Conservation (phyloP, 2,888 invertebrate genomes). For the Stramonita haemastoma region DNA sequence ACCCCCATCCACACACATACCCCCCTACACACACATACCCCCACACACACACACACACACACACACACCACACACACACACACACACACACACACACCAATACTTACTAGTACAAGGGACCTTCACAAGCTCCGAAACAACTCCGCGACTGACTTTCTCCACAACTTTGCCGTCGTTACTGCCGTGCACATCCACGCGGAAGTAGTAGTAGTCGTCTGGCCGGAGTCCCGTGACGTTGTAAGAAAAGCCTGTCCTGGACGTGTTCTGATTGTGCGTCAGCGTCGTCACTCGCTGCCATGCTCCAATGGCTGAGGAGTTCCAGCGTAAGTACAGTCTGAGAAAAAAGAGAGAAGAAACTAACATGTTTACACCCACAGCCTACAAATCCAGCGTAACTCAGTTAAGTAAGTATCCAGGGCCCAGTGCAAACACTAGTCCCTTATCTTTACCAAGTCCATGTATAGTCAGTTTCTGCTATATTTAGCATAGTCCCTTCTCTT, state of each 20-base stretch:
- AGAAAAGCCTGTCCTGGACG: slow-evolving; percentile 28
- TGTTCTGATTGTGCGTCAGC: background rate
- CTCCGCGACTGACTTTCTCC: slow-evolving; percentile 50
- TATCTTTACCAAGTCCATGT: too few relatives aligned
- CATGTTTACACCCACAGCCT: background rate
- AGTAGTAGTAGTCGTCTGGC: slow-evolving; percentile 55
- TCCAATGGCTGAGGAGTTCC: slow-evolving; percentile 5
- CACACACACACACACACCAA: background rate
- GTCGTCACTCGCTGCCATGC: slow-evolving; percentile 31
- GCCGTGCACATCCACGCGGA: slow-evolving; percentile 62
- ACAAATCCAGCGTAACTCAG: background rate
- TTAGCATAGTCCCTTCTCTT: too few relatives aligned
- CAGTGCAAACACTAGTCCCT: too few relatives aligned
- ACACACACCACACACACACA: background rate
- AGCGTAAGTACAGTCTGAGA: background rate
- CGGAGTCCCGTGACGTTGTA: slow-evolving; percentile 46
- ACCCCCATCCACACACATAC: too few relatives aligned
- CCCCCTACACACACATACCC: too few relatives aligned
- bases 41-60: background rate
- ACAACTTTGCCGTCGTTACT: slow-evolving; percentile 56
- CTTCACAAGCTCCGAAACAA: slow-evolving; percentile 45
- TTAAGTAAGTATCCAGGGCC: background rate
- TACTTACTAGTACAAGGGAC: slow-evolving; percentile 60
- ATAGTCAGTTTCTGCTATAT: too few relatives aligned
- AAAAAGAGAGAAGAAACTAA: background rate